Conservation (phyloP, 2,113 vertebrate species). For the Triplophysa rosa region DNA sequence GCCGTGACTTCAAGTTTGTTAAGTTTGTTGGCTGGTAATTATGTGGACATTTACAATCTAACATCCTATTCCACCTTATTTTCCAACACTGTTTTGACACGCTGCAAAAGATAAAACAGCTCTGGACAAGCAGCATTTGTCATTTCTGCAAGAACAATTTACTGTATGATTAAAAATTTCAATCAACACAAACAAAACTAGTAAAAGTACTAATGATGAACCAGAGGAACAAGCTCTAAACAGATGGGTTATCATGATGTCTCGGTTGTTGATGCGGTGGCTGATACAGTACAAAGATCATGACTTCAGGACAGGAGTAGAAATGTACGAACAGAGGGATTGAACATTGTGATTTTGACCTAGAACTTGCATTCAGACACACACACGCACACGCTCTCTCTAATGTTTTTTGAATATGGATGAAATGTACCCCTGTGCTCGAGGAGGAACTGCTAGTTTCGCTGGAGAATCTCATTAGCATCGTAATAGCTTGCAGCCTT, state of each 20-base stretch:
- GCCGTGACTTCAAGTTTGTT: not conserved
- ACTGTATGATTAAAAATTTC: not conserved
- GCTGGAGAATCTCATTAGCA: constrained; percentile 82
- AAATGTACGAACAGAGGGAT: not conserved
- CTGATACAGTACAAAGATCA: constrained; percentile 10
- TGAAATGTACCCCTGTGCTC: constrained; percentile 76
- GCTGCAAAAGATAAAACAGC: not conserved
- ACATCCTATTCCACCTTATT: not conserved
- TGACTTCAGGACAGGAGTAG: constrained; percentile 17
- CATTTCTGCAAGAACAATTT: not conserved
- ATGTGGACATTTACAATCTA: not conserved
- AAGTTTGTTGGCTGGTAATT: not conserved
- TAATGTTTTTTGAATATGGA: constrained; percentile 81
- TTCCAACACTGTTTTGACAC: not conserved
- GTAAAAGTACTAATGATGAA: not conserved
- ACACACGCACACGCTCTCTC: constrained; percentile 44
- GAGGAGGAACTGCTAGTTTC: constrained; percentile 74
- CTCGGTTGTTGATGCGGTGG: not conserved
- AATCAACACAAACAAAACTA: constrained; percentile 9
- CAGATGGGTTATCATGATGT: not conserved
- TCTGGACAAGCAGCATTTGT: not conserved
- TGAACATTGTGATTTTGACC: constrained; percentile 38
- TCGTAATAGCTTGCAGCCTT: constrained; percentile 82
- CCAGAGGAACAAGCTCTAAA: not conserved
- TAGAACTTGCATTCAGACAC: not conserved